These are phyloP conservation scores for Ranitomeya variabilis DNA, from an alignment of 2,113 vertebrate genomes.

Conservation along the genomic window DNA sequence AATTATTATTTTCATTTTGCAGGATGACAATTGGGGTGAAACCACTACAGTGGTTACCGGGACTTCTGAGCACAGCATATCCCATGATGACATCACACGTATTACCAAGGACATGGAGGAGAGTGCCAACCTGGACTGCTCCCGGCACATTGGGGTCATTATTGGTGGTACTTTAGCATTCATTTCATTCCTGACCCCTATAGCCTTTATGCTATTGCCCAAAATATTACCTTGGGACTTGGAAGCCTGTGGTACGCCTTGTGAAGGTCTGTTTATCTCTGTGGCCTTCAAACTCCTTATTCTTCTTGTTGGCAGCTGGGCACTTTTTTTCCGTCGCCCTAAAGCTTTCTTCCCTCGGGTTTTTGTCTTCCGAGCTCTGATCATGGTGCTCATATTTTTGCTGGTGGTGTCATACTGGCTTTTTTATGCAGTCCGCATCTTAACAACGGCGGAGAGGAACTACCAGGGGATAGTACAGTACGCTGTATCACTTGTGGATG, in stretches of 20 bases:
- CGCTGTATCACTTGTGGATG: slow-evolving; percentile 87
- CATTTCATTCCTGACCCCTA: slow-evolving; percentile 84
- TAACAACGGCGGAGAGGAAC: slow-evolving; percentile 80
- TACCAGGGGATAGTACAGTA: slow-evolving; percentile 90
- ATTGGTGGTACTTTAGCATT: slow-evolving; percentile 81
- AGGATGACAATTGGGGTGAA: slow-evolving; percentile 97
- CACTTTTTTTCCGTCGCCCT: slow-evolving; percentile 86
- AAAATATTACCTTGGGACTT: slow-evolving; percentile 88
- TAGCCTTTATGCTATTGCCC: slow-evolving; percentile 89
- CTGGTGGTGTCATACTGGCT: slow-evolving; percentile 91
- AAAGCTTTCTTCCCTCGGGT: slow-evolving; percentile 85
- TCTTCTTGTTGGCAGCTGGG: slow-evolving; percentile 89
- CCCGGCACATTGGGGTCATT: slow-evolving; percentile 79
- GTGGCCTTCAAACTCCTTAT: slow-evolving; percentile 94
- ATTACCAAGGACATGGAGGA: slow-evolving; percentile 93
- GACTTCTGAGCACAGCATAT: slow-evolving; percentile 92
- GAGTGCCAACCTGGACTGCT: slow-evolving; percentile 85
- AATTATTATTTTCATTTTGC: neutral
- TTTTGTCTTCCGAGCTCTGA: slow-evolving; percentile 84
- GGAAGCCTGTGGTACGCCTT: slow-evolving; percentile 84
- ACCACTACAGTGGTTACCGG: slow-evolving; percentile 91
- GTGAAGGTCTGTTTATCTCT: slow-evolving; percentile 90
- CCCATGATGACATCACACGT: slow-evolving; percentile 89
- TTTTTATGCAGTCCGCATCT: slow-evolving; percentile 86
- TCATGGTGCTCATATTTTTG: slow-evolving; percentile 90